Percentiles rank a stretch among this genome's conserved stretches.
phyloP scores from a whole-genome alignment of 2,113 vertebrate genomes.

The Garra rufa region DNA sequence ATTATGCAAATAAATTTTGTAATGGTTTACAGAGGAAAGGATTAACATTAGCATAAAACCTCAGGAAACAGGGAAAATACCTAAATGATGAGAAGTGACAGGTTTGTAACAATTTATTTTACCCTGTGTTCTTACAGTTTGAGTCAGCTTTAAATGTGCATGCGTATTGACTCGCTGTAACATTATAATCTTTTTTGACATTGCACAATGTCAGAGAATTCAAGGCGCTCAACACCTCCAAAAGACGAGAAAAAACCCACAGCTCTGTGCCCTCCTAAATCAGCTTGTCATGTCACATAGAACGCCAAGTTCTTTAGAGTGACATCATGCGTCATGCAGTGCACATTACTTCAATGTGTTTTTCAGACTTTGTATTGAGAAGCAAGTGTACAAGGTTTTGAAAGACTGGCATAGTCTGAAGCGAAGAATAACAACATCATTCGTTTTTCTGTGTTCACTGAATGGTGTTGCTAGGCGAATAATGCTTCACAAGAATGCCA shows the following conservation, averaged over 20 bases:
- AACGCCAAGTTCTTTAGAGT: not conserved
- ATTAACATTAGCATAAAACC: not conserved
- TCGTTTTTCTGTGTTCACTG: slow-evolving; percentile 32
- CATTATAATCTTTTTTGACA: not conserved
- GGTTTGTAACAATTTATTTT: not conserved
- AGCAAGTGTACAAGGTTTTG: not conserved
- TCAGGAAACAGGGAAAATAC: not conserved
- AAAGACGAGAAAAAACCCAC: not conserved
- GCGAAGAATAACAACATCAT: slow-evolving; percentile 21
- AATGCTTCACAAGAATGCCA: slow-evolving; percentile 34
- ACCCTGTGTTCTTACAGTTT: not conserved
- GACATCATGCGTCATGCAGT: slow-evolving; percentile 10
- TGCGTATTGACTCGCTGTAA: not conserved
- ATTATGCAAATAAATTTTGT: not conserved
- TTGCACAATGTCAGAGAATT: not conserved
- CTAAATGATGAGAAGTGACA: not conserved
- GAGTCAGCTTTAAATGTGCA: not conserved
- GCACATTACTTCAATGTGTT: not conserved
- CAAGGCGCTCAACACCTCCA: not conserved
- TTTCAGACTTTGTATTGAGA: not conserved
- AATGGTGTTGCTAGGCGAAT: slow-evolving; percentile 62
- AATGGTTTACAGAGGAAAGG: not conserved
- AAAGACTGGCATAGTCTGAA: slow-evolving; percentile 18
- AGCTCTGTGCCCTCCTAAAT: not conserved
- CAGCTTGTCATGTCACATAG: slow-evolving; percentile 7